Conservation (phyloP, 1,140 invertebrate genomes). For the Melanaphis sacchari region DNA sequence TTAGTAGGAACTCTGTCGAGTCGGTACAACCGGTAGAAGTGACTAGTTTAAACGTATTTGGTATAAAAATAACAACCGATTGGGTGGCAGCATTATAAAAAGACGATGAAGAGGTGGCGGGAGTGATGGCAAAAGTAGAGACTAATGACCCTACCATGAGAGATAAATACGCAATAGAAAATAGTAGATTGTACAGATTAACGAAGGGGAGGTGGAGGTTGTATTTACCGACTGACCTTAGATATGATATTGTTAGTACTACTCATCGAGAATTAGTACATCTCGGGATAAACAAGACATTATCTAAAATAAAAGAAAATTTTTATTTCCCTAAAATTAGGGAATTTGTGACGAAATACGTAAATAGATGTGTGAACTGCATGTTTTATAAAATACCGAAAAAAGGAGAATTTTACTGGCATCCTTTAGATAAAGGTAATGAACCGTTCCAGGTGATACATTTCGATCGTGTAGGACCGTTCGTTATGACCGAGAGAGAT, state of each 20-base stretch:
- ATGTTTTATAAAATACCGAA: too few relatives aligned
- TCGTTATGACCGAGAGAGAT: too few relatives aligned
- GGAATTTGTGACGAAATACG: background rate
- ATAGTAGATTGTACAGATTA: background rate
- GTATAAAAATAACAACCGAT: background rate
- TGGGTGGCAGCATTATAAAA: background rate
- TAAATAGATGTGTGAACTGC: background rate
- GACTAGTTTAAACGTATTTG: background rate
- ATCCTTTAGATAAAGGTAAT: too few relatives aligned
- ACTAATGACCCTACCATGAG: background rate
- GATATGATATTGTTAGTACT: background rate
- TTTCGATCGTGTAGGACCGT: too few relatives aligned
- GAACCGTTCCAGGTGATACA: too few relatives aligned
- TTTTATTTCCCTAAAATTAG: background rate
- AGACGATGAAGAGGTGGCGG: background rate
- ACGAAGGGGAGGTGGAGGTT: background rate
- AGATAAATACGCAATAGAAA: background rate
- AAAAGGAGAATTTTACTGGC: too few relatives aligned
- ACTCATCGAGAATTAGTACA: slow-evolving; percentile 1
- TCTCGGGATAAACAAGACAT: background rate
- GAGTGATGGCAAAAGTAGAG: background rate
- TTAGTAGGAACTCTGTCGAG: background rate
- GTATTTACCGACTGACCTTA: too few relatives aligned
- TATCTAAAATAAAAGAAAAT: background rate
- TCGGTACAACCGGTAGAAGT: background rate